Evolutionary conservation across 2,113 vertebrate genomes (phyloP).

Genomic region (Monarcha castaneiventris): DNA sequence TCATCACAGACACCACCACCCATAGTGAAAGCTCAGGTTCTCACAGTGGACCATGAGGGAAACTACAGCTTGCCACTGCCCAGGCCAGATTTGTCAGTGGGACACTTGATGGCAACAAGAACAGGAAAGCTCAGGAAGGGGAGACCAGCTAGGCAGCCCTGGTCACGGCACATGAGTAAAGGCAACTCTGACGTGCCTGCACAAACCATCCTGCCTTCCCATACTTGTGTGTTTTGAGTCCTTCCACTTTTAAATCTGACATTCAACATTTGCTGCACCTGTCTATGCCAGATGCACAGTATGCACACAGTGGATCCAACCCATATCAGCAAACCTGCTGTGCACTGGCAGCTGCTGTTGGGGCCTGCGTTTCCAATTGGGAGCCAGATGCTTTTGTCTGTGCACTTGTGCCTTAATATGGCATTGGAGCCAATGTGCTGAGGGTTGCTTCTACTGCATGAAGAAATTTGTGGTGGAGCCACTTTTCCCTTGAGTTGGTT

Average conservation of each 20-base stretch:
- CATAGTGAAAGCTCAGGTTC: not conserved
- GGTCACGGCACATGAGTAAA: rapidly evolving
- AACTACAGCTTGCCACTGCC: not conserved
- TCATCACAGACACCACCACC: not conserved
- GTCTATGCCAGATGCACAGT: not conserved
- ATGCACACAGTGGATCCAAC: not conserved
- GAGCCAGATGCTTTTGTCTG: not conserved
- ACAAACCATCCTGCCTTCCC: not conserved
- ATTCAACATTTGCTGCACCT: not conserved
- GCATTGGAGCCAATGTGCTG: not conserved
- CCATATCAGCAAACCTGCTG: not conserved
- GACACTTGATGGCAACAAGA: not conserved
- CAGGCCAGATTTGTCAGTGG: not conserved
- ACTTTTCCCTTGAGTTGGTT: not conserved
- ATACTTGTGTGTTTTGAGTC: not conserved
- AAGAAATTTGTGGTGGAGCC: not conserved
- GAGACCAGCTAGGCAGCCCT: not conserved
- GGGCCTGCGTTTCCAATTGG: not conserved
- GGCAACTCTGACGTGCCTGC: not conserved
- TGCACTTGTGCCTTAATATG: not conserved
- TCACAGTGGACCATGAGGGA: not conserved
- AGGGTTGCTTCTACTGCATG: not conserved
- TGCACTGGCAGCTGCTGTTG: not conserved
- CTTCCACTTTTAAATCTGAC: not conserved
- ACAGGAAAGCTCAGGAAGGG: not conserved